phyloP scores from a whole-genome alignment of 2,113 vertebrate genomes.

The Chloebia gouldiae region DNA sequence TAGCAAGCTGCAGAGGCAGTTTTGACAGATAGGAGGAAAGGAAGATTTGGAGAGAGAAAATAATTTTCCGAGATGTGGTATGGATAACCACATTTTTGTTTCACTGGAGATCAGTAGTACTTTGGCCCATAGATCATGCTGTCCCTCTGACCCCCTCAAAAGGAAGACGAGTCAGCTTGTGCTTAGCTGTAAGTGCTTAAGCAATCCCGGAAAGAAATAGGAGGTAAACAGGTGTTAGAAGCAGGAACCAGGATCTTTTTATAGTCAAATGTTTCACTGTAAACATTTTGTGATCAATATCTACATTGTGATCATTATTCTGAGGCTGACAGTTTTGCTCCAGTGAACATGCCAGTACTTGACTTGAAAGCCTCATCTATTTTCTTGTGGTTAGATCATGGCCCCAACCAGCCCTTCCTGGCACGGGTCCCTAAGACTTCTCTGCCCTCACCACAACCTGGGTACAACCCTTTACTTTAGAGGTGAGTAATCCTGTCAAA shows the following conservation, averaged over 20 bases:
- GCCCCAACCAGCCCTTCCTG: conserved; percentile 66
- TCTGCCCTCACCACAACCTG: conserved; percentile 60
- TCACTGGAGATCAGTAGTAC: background rate
- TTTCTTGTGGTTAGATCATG: conserved; percentile 54
- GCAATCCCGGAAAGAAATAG: conserved; percentile 17
- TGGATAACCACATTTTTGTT: background rate
- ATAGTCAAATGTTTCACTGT: conserved; percentile 60
- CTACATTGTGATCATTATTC: conserved; percentile 62
- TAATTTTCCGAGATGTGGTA: background rate
- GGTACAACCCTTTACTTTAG: conserved; percentile 70
- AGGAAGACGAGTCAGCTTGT: background rate
- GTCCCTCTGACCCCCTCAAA: background rate
- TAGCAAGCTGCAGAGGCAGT: background rate
- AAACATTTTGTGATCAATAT: conserved; percentile 70
- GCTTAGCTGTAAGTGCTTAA: background rate
- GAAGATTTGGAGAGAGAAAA: background rate
- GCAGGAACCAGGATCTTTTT: conserved; percentile 53
- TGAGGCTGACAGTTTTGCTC: conserved; percentile 64
- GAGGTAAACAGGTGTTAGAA: conserved; percentile 46
- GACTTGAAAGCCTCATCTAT: conserved; percentile 70
- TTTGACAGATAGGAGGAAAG: background rate
- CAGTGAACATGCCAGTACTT: conserved; percentile 69
- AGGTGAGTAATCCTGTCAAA: conserved; percentile 67
- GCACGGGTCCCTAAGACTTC: conserved; percentile 49
- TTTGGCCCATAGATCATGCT: background rate